Conservation (phyloP, 1,140 invertebrate species). For the Dolichoris vasculosae region DNA sequence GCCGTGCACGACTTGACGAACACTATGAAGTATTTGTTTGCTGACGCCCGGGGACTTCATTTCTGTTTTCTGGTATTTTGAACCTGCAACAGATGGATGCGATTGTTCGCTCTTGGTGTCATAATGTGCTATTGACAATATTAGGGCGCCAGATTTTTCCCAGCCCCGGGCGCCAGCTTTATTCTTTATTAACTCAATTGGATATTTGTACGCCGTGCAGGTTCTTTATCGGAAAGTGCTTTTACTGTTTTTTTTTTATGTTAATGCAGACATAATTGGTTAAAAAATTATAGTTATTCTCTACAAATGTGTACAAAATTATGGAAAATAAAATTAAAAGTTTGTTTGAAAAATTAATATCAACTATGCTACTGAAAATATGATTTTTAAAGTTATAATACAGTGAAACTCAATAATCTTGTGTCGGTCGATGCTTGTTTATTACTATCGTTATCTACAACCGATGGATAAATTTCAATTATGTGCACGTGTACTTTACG, state of each 20-base stretch:
- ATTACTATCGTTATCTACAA: too few species aligned
- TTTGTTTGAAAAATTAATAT: background rate
- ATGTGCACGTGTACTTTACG: too few species aligned
- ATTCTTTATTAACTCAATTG: background rate
- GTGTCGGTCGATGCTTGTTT: too few species aligned
- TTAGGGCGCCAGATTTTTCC: constrained; percentile 42
- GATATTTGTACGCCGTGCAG: background rate
- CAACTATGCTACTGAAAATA: background rate
- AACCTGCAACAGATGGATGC: constrained; percentile 58
- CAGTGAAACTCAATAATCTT: background rate
- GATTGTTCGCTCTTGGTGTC: constrained; percentile 36
- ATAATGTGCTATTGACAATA: background rate
- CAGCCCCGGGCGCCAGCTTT: constrained; percentile 58
- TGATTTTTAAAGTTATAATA: constrained; percentile 5
- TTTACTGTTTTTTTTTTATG: background rate
- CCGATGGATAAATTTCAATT: too few species aligned
- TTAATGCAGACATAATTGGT: constrained; percentile 12
- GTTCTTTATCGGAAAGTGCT: background rate
- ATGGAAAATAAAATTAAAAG: background rate
- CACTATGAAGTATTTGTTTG: constrained; percentile 59
- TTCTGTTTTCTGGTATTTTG: constrained; percentile 53
- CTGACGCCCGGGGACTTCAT: constrained; percentile 61
- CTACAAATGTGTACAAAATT: constrained; percentile 17
- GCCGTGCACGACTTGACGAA: constrained; percentile 55
- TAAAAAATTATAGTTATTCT: constrained; percentile 39